Percentiles rank a stretch among this genome's conserved stretches.
phyloP scores from a whole-genome alignment of 2,888 invertebrate genomes.

The Plagodis dolabraria region DNA sequence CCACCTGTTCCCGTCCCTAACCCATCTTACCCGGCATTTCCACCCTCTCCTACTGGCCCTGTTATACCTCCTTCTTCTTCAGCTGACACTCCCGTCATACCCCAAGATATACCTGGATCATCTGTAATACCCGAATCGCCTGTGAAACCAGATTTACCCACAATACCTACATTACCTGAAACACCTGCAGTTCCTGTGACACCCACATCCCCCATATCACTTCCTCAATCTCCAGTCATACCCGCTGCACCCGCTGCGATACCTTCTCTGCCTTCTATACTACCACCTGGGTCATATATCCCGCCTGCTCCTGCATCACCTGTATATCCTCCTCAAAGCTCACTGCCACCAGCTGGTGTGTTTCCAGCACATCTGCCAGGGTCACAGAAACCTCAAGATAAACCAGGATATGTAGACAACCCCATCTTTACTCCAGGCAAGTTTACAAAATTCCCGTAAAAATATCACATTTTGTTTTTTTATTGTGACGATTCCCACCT shows the following conservation, averaged over 20 bases:
- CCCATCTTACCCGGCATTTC: constrained; percentile 23
- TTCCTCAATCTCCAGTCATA: too few relatives aligned
- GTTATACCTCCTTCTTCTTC: constrained; percentile 16
- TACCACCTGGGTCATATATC: background rate
- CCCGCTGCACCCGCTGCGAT: constrained; percentile 23
- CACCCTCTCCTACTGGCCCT: constrained; percentile 23
- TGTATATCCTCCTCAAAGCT: constrained; percentile 26
- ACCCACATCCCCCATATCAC: background rate
- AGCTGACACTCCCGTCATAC: constrained; percentile 16
- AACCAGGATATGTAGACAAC: constrained; percentile 16
- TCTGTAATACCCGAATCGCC: constrained; percentile 14
- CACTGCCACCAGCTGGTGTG: constrained; percentile 25
- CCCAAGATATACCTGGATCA: constrained; percentile 8
- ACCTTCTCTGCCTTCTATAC: constrained; percentile 16
- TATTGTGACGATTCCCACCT: too few relatives aligned
- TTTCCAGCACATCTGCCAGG: constrained; percentile 17
- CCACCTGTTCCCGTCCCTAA: constrained; percentile 17
- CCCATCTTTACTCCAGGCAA: constrained; percentile 26
- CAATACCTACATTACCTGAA: constrained; percentile 12
- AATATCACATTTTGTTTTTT: too few relatives aligned
- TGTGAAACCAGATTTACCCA: constrained; percentile 4
- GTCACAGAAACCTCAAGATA: constrained; percentile 21
- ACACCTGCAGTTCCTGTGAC: constrained; percentile 19
- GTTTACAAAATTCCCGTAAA: constrained; percentile 9
- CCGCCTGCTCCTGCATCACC: constrained; percentile 7